Evolutionary conservation across 2,113 vertebrate genomes (phyloP).

Genomic region (Edolisoma coerulescens): DNA sequence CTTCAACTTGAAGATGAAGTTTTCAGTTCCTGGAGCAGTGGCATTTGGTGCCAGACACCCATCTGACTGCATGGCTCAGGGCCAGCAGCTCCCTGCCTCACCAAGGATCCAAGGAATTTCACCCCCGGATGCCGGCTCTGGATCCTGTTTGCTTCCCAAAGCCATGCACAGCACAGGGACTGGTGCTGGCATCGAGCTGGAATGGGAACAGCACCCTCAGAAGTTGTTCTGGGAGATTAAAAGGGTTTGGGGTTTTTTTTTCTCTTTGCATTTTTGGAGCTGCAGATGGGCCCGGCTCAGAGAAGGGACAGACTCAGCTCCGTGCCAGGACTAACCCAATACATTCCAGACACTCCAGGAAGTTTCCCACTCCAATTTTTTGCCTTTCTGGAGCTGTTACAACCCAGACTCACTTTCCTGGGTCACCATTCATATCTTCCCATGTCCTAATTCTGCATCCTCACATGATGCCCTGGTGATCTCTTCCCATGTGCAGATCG

Average conservation of each 20-base stretch:
- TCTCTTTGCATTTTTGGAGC: not conserved
- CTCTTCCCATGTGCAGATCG: not conserved
- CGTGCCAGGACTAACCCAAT: not conserved
- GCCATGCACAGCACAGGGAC: rapidly evolving
- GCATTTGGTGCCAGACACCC: not conserved
- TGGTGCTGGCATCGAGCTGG: not conserved
- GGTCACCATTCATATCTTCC: not conserved
- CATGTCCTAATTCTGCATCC: not conserved
- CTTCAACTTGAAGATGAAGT: not conserved
- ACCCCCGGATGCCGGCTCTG: rapidly evolving
- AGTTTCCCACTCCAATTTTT: not conserved
- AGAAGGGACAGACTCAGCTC: not conserved
- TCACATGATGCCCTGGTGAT: rapidly evolving
- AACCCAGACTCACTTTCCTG: not conserved
- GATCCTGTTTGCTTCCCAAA: not conserved
- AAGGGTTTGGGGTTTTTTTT: not conserved
- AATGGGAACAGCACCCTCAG: not conserved
- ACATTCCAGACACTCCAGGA: not conserved
- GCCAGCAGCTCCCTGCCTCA: not conserved
- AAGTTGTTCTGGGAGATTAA: not conserved
- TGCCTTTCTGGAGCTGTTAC: not conserved
- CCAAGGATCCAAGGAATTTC: not conserved
- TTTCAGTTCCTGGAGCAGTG: not conserved
- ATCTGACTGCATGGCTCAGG: not conserved
- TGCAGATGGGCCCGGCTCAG: not conserved